Conservation (phyloP, 2,797 vertebrate genomes). For the Leptoclinus maculatus region DNA sequence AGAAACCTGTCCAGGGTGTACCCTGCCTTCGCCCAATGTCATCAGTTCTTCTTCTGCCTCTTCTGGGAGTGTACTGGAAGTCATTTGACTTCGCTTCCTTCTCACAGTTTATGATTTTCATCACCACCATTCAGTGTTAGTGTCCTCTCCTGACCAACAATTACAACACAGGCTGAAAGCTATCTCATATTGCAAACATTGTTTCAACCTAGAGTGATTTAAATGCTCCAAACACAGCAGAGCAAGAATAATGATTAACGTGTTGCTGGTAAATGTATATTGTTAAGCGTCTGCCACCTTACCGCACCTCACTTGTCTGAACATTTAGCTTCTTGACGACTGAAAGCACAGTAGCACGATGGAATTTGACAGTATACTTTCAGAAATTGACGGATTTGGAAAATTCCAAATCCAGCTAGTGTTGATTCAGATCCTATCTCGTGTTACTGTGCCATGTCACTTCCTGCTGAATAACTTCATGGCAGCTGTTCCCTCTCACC, state of each 20-base stretch:
- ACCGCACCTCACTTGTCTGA: background rate
- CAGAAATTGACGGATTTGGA: slow-evolving; percentile 89
- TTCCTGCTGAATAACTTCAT: slow-evolving; percentile 93
- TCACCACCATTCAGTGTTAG: background rate
- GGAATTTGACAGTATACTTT: slow-evolving; percentile 90
- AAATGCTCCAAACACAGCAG: background rate
- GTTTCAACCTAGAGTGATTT: background rate
- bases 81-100: background rate
- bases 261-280: slow-evolving; percentile 38
- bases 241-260: slow-evolving; percentile 63
- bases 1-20: too few species aligned
- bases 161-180: background rate
- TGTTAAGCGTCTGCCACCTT: background rate
- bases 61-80: background rate
- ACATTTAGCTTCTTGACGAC: background rate
- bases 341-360: slow-evolving; percentile 70
- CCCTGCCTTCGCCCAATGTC: background rate
- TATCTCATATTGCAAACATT: background rate
- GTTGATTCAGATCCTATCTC: slow-evolving; percentile 82
- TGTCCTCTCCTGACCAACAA: too few species aligned
- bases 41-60: background rate
- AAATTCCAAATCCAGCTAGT: slow-evolving; percentile 88
- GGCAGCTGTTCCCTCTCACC: slow-evolving; percentile 87
- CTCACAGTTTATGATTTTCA: background rate
- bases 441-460: slow-evolving; percentile 88